Evolutionary conservation across 2,797 vertebrate genomes (phyloP).

Genomic region (Cheirogaleus major): DNA sequence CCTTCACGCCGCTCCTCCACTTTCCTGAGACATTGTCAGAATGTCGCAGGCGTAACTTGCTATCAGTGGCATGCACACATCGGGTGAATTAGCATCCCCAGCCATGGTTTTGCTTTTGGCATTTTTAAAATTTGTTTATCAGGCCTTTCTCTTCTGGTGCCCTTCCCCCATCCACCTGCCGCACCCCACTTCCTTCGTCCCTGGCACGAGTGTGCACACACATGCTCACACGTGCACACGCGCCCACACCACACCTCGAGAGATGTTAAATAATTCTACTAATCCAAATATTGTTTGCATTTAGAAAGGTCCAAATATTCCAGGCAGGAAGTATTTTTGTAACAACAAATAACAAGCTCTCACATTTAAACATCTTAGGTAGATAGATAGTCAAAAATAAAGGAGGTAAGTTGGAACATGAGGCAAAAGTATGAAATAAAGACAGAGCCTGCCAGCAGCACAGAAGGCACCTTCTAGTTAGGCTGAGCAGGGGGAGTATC

Average conservation of each 20-base stretch:
- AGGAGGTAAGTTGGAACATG: background rate
- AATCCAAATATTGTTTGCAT: background rate
- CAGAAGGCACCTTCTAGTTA: too few species aligned
- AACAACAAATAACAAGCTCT: background rate
- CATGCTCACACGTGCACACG: background rate
- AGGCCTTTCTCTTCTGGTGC: background rate
- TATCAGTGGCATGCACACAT: constrained; percentile 81
- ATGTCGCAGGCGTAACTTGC: constrained; percentile 81
- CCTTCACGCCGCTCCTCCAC: constrained; percentile 81
- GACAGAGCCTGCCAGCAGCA: background rate
- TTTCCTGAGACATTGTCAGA: constrained; percentile 82
- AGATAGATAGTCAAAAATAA: background rate
- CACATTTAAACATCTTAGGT: background rate
- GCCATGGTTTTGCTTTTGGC: constrained; percentile 30
- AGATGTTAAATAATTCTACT: background rate
- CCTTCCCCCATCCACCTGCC: background rate
- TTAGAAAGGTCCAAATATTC: background rate
- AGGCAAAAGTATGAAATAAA: background rate
- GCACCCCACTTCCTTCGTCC: background rate
- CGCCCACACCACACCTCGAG: background rate
- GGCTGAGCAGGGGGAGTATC: background rate
- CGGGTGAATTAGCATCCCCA: constrained; percentile 78
- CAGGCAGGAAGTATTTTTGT: background rate
- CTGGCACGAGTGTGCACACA: background rate
- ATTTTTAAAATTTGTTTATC: background rate